These are phyloP conservation scores for Agrochola macilenta DNA, from an alignment of 2,888 invertebrate species.

Conservation along the genomic window DNA sequence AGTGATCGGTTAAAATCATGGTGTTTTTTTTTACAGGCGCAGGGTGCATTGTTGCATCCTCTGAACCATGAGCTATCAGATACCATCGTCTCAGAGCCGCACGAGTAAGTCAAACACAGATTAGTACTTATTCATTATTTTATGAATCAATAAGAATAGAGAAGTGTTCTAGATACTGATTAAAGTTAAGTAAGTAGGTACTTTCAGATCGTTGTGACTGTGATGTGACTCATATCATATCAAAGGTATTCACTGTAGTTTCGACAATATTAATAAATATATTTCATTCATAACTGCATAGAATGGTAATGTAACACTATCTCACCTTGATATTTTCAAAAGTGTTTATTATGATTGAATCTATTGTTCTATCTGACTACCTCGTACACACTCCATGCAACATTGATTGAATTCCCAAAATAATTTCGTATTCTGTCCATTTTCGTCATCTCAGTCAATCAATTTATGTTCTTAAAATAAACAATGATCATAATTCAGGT, in stretches of 20 bases:
- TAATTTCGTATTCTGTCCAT: not conserved
- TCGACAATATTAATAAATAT: conserved; percentile 30
- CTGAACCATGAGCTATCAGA: conserved; percentile 96
- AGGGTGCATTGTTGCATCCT: conserved; percentile 91
- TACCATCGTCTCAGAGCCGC: conserved; percentile 95
- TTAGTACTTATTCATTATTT: not conserved
- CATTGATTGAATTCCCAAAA: conserved; percentile 2
- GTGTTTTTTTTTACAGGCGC: conserved; percentile 89
- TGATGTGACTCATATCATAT: conserved; percentile 78
- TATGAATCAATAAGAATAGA: conserved; percentile 23
- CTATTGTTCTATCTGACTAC: conserved; percentile 9
- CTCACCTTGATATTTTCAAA: conserved; percentile 16
- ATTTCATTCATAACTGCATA: conserved; percentile 39
- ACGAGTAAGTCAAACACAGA: conserved; percentile 92
- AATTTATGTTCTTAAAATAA: not conserved
- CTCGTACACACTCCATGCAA: not conserved
- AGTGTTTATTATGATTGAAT: conserved; percentile 6
- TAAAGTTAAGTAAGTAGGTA: conserved; percentile 52
- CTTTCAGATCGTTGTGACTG: conserved; percentile 56
- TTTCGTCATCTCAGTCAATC: not conserved
- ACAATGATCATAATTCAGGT: not conserved
- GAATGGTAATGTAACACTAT: not conserved
- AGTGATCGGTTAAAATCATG: conserved; percentile 72
- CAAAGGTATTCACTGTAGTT: conserved; percentile 67
- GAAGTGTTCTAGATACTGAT: conserved; percentile 50